These are phyloP conservation scores for Panonychus citri DNA, from an alignment of 1,140 invertebrate genomes.

Conservation along the genomic window DNA sequence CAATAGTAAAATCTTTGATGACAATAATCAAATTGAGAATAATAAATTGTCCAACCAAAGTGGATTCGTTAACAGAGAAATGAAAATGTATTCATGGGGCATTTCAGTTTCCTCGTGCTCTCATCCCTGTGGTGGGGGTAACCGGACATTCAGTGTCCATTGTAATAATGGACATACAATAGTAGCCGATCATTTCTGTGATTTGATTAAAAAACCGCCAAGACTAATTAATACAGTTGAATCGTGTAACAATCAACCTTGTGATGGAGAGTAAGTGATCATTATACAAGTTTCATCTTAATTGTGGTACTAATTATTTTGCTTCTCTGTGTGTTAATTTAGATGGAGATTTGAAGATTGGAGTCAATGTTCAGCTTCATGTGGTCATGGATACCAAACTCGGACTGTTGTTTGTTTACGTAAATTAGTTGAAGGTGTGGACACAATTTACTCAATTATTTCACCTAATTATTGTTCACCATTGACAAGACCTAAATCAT, in stretches of 20 bases:
- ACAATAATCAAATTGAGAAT: too few species aligned
- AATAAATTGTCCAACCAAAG: too few species aligned
- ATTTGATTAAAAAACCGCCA: constrained; percentile 9
- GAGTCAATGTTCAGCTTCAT: constrained; percentile 7
- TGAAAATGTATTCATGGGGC: background rate
- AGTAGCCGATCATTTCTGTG: constrained; percentile 11
- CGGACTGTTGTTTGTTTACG: background rate
- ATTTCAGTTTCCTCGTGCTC: too few species aligned
- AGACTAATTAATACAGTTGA: constrained; percentile 8
- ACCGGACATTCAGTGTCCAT: too few species aligned
- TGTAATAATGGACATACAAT: background rate
- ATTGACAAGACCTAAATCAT: background rate
- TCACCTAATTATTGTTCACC: background rate
- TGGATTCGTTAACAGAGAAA: too few species aligned
- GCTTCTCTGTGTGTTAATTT: too few species aligned
- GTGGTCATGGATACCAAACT: constrained; percentile 8
- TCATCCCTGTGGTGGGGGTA: too few species aligned
- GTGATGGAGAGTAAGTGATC: constrained; percentile 13
- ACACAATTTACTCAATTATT: background rate
- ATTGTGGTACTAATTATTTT: background rate
- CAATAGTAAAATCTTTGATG: too few species aligned
- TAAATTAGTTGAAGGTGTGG: too few species aligned
- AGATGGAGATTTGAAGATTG: constrained; percentile 6
- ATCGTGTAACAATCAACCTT: constrained; percentile 12
- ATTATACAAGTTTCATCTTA: background rate